Evolutionary conservation across 2,888 invertebrate genomes (phyloP).

Genomic region (Orgyia antiqua): DNA sequence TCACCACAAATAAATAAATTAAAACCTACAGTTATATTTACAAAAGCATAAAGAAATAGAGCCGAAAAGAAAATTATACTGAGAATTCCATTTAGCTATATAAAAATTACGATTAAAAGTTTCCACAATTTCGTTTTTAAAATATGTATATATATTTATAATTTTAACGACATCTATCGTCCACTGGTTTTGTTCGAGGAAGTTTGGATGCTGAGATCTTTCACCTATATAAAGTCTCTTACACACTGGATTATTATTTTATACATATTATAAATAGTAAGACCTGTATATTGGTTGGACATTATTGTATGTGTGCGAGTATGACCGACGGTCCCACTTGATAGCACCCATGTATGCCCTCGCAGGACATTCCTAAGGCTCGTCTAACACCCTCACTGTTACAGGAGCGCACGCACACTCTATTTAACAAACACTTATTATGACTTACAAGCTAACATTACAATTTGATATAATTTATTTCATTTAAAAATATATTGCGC

Average conservation of each 20-base stretch:
- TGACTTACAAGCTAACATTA: conserved; percentile 38
- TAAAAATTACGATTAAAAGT: conserved; percentile 62
- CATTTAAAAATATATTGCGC: conserved; percentile 58
- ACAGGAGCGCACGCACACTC: conserved; percentile 34
- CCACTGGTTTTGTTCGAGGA: conserved; percentile 71
- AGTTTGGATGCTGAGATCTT: conserved; percentile 72
- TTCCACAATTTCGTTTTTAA: conserved; percentile 36
- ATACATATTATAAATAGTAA: conserved; percentile 23
- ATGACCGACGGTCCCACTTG: conserved; percentile 42
- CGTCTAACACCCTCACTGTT: conserved; percentile 44
- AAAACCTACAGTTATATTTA: conserved; percentile 69
- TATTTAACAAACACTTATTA: conserved; percentile 11
- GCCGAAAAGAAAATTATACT: conserved; percentile 57
- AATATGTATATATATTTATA: conserved; percentile 38
- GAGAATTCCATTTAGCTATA: conserved; percentile 70
- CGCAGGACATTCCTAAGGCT: conserved; percentile 27
- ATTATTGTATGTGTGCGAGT: conserved; percentile 25
- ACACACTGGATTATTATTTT: conserved; percentile 46
- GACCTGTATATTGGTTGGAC: conserved; percentile 37
- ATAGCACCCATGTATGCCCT: conserved; percentile 51
- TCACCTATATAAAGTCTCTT: conserved; percentile 40
- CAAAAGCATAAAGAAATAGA: conserved; percentile 71
- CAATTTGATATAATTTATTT: conserved; percentile 47
- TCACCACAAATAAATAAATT: conserved; percentile 70
- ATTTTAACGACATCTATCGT: conserved; percentile 65